These are phyloP conservation scores for Caenorhabditis afra DNA, from an alignment of 2,888 invertebrate species.

Conservation along the genomic window DNA sequence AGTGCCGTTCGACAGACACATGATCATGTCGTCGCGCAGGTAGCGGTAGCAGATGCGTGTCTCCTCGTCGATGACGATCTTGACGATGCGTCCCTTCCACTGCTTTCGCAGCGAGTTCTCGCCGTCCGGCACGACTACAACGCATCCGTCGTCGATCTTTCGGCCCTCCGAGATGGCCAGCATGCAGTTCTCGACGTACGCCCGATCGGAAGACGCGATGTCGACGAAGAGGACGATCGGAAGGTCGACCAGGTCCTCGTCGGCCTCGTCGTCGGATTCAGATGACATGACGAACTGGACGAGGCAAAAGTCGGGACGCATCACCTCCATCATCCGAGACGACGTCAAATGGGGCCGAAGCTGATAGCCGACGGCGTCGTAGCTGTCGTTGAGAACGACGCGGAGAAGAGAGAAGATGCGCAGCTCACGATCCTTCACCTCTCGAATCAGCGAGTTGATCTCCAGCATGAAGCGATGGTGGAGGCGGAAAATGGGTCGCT, in stretches of 20 bases:
- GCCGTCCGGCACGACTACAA: slow-evolving; percentile 48
- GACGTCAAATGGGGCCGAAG: slow-evolving; percentile 10
- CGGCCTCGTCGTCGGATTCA: slow-evolving; percentile 14
- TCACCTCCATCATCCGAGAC: slow-evolving; percentile 10
- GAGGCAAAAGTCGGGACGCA: slow-evolving; percentile 30
- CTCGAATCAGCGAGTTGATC: slow-evolving; percentile 41
- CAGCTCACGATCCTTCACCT: slow-evolving; percentile 56
- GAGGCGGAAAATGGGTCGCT: slow-evolving; percentile 2
- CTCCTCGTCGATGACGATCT: slow-evolving; percentile 59
- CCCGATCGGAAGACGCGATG: slow-evolving; percentile 16
- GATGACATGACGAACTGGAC: slow-evolving; percentile 37
- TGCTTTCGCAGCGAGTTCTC: slow-evolving; percentile 27
- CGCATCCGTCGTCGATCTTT: slow-evolving; percentile 47
- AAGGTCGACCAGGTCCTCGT: slow-evolving; percentile 44
- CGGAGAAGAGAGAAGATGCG: slow-evolving; percentile 62
- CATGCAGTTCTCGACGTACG: slow-evolving; percentile 42
- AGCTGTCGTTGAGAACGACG: slow-evolving; percentile 49
- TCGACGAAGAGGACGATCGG: slow-evolving; percentile 52
- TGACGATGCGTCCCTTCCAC: slow-evolving; percentile 52
- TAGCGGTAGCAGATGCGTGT: slow-evolving; percentile 46
- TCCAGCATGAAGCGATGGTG: slow-evolving; percentile 41
- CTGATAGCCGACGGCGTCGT: slow-evolving; percentile 51
- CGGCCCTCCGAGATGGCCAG: slow-evolving; percentile 51
- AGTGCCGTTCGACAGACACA: slow-evolving; percentile 23
- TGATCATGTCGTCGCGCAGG: slow-evolving; percentile 41